phyloP scores from a whole-genome alignment of 2,113 vertebrate species.

The Terrapene triunguis region DNA sequence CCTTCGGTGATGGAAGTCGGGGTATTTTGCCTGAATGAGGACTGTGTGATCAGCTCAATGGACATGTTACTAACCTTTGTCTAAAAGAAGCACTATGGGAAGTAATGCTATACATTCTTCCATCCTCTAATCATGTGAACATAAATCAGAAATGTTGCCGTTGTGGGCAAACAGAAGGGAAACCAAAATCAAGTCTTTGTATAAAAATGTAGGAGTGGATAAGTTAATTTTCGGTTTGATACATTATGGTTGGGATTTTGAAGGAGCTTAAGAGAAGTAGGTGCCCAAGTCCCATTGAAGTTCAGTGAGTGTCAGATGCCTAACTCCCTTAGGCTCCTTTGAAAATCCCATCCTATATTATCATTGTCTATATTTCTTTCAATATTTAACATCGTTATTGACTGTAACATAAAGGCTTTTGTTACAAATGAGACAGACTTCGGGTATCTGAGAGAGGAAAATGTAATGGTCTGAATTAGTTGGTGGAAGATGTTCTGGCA shows the following conservation, averaged over 20 bases:
- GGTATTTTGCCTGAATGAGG: neutral
- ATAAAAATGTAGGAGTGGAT: neutral
- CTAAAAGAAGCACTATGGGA: neutral
- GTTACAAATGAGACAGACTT: neutral
- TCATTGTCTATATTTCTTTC: neutral
- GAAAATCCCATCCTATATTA: neutral
- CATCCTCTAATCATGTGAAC: neutral
- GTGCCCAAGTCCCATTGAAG: neutral
- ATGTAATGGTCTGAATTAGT: constrained; percentile 4
- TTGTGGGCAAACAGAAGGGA: neutral
- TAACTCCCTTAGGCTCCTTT: neutral
- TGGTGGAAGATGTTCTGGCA: constrained; percentile 12
- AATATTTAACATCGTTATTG: neutral
- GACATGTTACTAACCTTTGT: neutral
- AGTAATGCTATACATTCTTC: neutral
- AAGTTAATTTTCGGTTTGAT: neutral
- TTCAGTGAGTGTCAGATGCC: neutral
- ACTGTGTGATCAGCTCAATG: neutral
- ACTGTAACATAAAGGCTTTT: neutral
- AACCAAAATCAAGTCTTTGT: neutral
- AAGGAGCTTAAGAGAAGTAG: neutral
- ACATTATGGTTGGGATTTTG: neutral
- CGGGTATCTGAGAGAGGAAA: constrained; percentile 1
- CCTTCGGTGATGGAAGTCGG: neutral
- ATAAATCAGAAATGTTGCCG: neutral